Evolutionary conservation across 2,113 vertebrate genomes (phyloP).

Genomic region (Dicaeum eximium): DNA sequence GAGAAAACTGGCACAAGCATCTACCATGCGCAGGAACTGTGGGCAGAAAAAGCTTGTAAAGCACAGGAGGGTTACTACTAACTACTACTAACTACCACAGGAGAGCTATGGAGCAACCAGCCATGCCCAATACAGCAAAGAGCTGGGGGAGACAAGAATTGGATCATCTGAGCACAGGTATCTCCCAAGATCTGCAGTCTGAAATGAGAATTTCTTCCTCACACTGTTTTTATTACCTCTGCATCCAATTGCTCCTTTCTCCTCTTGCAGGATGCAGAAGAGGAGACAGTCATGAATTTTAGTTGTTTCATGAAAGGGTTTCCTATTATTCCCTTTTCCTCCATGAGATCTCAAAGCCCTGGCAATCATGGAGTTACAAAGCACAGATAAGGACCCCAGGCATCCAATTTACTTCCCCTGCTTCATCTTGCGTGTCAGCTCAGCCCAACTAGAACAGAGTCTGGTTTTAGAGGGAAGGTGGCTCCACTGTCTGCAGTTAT

Average conservation of each 20-base stretch:
- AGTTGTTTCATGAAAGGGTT: not conserved
- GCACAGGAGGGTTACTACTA: not conserved
- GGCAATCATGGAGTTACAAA: not conserved
- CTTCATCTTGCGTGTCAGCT: not conserved
- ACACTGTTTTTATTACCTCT: not conserved
- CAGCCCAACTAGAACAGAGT: not conserved
- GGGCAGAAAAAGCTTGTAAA: not conserved
- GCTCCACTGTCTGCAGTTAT: not conserved
- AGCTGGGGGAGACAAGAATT: not conserved
- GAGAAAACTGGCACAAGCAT: constrained; percentile 87
- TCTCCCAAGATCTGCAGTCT: not conserved
- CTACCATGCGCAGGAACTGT: constrained; percentile 92
- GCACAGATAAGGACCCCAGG: not conserved
- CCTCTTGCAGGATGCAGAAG: not conserved
- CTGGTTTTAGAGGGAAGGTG: not conserved
- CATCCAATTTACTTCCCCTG: not conserved
- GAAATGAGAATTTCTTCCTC: not conserved
- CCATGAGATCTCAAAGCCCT: not conserved
- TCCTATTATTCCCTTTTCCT: not conserved
- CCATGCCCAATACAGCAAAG: not conserved
- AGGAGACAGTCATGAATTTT: not conserved
- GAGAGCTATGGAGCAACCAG: not conserved
- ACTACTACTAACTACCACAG: not conserved
- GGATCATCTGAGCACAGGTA: not conserved
- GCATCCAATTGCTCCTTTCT: not conserved